These are phyloP conservation scores for Plotosus lineatus DNA, from an alignment of 2,113 vertebrate genomes.

Conservation along the genomic window DNA sequence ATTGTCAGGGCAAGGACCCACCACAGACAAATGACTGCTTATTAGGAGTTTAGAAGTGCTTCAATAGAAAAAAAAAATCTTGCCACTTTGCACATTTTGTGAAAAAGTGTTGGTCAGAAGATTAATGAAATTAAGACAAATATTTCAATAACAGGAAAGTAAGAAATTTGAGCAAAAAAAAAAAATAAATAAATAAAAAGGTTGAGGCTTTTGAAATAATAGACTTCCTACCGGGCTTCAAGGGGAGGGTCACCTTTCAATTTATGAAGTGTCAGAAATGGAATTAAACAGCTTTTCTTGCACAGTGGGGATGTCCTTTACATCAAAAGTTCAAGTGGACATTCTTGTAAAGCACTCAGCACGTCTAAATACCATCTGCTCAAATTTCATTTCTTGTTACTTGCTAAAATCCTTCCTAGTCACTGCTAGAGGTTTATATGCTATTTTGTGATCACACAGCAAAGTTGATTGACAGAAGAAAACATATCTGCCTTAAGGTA, in stretches of 20 bases:
- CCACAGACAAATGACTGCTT: slow-evolving; percentile 14
- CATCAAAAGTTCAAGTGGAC: neutral
- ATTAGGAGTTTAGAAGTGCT: slow-evolving; percentile 19
- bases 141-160: neutral
- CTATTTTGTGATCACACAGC: neutral
- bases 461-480: neutral
- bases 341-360: neutral
- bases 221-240: slow-evolving; percentile 3
- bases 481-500: neutral
- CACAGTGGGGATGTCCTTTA: neutral
- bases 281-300: slow-evolving; percentile 1
- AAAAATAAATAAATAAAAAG: too few species aligned
- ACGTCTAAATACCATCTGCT: neutral
- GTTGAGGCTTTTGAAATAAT: neutral
- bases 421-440: neutral
- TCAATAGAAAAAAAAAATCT: neutral
- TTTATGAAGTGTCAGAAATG: slow-evolving; percentile 22
- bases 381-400: neutral
- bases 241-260: slow-evolving; percentile 6
- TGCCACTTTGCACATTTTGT: neutral
- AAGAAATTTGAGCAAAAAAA: slow-evolving; percentile 4
- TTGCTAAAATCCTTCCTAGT: neutral
- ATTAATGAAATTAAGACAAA: slow-evolving; percentile 29
- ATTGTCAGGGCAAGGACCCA: slow-evolving; percentile 14
- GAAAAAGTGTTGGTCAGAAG: neutral